Base-by-base conservation (phyloP, 1,140 invertebrate genomes). In the Euura saliciscinereae region DNA sequence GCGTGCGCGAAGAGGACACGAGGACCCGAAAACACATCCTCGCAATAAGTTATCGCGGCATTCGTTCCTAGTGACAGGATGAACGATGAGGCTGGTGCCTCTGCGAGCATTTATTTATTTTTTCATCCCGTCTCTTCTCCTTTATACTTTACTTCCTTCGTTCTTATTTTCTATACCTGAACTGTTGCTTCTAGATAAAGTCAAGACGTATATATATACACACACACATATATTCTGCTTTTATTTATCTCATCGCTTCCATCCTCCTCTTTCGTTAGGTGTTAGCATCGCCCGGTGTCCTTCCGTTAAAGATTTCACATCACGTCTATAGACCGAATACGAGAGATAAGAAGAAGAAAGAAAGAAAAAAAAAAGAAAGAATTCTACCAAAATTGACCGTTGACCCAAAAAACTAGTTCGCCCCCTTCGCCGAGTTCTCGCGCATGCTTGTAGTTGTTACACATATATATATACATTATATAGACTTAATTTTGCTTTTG, bases 31-130 rank as follows among this genome's bases (percentile, higher is more conserved):
- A 28, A 28, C 28, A 59, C 51, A 59, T 59, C 51, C 51, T 59
- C 51, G 51, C 51, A 59, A 59, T 59, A 59, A 59, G 51, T 59
- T 59, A 59, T 59, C 51, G 51, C 51, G 51, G 51, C 51, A 59
- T 59, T 59, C 51, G 51, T n/a, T 59, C 51, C 13, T 59, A 59
- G 51, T 59, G 51, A 59, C 51, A 59, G 51, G 5, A 59, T 59
- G 51, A 59, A 59, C 8, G 51, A 59, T 59, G 51, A 59, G 8
- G 51, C 51, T 59, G 51, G 51, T 59, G 51, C 51, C 51, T 0
- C 51, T 8, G 8, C 6, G 51, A 59, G 51, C 51, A 28, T 28
- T 28, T 28, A 28, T 28, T 28, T 28, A 28, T 28, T 28, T 28
- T 28, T 28, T 28, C 28, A 28, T 28, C 28, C 28, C 28, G 51